Evolutionary conservation across 2,797 vertebrate genomes (phyloP).

Genomic region (Halcyon chelicuti): DNA sequence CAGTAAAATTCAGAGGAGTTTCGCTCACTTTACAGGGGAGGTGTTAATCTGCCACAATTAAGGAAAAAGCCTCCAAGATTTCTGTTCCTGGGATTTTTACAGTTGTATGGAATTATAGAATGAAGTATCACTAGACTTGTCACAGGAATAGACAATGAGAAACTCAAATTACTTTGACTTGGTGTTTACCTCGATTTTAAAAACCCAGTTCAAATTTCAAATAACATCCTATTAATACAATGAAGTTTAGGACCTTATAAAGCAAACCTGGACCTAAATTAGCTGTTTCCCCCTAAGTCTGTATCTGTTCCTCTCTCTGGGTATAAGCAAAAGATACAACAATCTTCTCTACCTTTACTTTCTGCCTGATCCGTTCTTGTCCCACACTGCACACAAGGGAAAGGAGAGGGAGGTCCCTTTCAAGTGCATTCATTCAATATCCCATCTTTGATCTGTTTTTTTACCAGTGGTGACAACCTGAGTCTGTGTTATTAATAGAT

Average conservation of each 20-base stretch:
- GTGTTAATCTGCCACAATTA: neutral
- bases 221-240: neutral
- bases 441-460: neutral
- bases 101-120: neutral
- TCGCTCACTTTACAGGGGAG: neutral
- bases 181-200: neutral
- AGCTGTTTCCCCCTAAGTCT: neutral
- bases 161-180: neutral
- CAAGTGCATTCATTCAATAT: neutral
- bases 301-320: neutral
- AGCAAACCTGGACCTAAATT: neutral
- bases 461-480: neutral
- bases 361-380: neutral
- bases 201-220: neutral
- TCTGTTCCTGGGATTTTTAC: neutral
- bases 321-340: neutral
- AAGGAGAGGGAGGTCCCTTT: neutral
- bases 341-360: neutral
- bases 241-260: neutral
- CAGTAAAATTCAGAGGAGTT: neutral
- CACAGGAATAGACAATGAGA: neutral
- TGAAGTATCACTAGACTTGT: neutral
- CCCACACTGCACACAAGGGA: accelerated
- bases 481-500: neutral
- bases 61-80: neutral